Conservation (phyloP, 2,888 invertebrate genomes). For the Dryadula phaetusa region DNA sequence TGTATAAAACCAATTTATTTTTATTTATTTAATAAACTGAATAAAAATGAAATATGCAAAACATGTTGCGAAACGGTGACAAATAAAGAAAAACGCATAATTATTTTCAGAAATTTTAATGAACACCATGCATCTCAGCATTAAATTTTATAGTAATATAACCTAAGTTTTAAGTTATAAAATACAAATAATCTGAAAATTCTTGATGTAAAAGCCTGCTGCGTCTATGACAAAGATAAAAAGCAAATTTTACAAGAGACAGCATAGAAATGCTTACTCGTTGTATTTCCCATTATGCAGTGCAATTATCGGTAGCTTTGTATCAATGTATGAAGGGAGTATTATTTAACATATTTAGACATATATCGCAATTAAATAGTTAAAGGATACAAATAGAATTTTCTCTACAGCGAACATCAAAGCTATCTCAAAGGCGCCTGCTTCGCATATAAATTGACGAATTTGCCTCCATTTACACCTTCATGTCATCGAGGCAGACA, state of each 20-base stretch:
- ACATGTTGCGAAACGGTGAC: constrained; percentile 60
- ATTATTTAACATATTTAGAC: constrained; percentile 14
- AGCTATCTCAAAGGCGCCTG: constrained; percentile 75
- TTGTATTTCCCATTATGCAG: background rate
- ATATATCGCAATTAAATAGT: constrained; percentile 47
- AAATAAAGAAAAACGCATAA: constrained; percentile 81
- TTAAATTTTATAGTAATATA: constrained; percentile 69
- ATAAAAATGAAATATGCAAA: background rate
- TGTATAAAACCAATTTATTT: background rate
- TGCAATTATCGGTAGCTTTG: background rate
- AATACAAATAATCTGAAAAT: background rate
- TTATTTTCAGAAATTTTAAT: constrained; percentile 81
- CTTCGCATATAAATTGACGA: constrained; percentile 83
- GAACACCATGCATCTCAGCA: constrained; percentile 75
- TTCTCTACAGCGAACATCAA: constrained; percentile 63
- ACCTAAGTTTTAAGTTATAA: background rate
- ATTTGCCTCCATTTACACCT: constrained; percentile 82
- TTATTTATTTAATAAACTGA: background rate
- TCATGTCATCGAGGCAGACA: constrained; percentile 65
- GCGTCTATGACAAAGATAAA: background rate
- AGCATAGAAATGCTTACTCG: background rate
- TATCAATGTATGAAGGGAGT: background rate
- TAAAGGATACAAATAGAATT: constrained; percentile 54
- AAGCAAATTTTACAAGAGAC: background rate
- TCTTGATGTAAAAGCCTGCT: background rate